These are phyloP conservation scores for Brachyptera risi DNA, from an alignment of 2,888 invertebrate genomes.

Conservation along the genomic window DNA sequence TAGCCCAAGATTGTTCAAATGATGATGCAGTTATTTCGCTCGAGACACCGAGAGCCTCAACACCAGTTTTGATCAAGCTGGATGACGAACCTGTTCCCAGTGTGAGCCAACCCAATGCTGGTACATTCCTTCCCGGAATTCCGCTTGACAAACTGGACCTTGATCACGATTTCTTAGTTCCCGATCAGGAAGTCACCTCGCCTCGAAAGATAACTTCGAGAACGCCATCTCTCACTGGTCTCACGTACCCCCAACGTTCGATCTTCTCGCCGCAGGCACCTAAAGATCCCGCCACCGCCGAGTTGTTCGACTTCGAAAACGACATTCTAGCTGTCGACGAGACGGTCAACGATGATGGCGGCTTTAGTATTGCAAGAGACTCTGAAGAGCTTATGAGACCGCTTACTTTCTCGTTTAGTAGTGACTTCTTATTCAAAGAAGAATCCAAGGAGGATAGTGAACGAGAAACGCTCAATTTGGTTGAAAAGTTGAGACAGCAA, in stretches of 20 bases:
- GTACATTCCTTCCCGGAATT: not conserved
- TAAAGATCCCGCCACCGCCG: conserved; percentile 52
- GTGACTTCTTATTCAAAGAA: conserved; percentile 66
- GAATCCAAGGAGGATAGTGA: conserved; percentile 80
- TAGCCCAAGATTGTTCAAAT: no score
- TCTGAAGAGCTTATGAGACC: conserved; percentile 59
- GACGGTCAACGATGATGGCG: conserved; percentile 56
- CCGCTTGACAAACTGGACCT: conserved; percentile 16
- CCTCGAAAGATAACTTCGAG: conserved; percentile 37
- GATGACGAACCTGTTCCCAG: not conserved
- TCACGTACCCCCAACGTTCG: conserved; percentile 46
- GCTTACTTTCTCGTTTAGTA: conserved; percentile 57
- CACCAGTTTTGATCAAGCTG: no score
- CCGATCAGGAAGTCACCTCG: conserved; percentile 31
- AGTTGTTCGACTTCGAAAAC: conserved; percentile 59
- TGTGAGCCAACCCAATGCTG: not conserved
- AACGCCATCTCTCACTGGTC: conserved; percentile 34
- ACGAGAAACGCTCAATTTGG: conserved; percentile 75
- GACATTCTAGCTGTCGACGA: conserved; percentile 59
- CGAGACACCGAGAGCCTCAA: no score
- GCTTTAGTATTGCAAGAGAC: conserved; percentile 58
- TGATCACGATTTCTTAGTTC: conserved; percentile 25
- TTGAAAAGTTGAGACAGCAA: conserved; percentile 76
- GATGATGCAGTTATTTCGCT: no score
- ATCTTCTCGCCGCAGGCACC: conserved; percentile 70